phyloP scores from a whole-genome alignment of 2,888 invertebrate genomes.

The Micropterix aruncella region DNA sequence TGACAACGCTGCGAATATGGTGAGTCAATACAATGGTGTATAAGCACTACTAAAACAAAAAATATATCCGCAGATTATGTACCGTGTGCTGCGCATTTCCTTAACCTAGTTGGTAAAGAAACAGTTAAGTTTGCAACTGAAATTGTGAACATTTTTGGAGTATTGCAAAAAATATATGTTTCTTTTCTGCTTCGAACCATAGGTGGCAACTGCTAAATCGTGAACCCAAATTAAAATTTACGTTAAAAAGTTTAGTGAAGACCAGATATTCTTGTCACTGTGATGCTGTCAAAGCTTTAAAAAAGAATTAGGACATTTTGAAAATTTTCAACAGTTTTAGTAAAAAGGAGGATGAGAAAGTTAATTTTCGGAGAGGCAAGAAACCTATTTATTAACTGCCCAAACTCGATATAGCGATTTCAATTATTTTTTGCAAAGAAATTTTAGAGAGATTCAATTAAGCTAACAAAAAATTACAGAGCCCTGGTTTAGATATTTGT shows the following conservation, averaged over 20 bases:
- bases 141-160: conserved; percentile 2
- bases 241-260: conserved; percentile 1
- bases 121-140: background rate
- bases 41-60: conserved; percentile 1
- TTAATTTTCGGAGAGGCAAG: conserved; percentile 1
- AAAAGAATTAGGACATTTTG: background rate
- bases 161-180: conserved; percentile 1
- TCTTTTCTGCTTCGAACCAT: conserved; percentile 1
- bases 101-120: conserved; percentile 2
- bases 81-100: background rate
- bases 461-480: conserved; percentile 1
- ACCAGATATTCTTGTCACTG: background rate
- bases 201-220: conserved; percentile 3
- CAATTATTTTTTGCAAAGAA: conserved; percentile 1
- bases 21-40: background rate
- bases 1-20: conserved; percentile 1
- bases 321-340: conserved; percentile 1
- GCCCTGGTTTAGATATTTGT: no score
- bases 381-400: background rate
- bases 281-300: conserved; percentile 3
- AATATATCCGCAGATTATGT: conserved; percentile 1
- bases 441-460: background rate
- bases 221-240: conserved; percentile 1
- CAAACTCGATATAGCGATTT: conserved; percentile 1
- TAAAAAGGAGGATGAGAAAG: conserved; percentile 1